Evolutionary conservation across 2,888 invertebrate genomes (phyloP).

Genomic region (Drosophila meridionalis): DNA sequence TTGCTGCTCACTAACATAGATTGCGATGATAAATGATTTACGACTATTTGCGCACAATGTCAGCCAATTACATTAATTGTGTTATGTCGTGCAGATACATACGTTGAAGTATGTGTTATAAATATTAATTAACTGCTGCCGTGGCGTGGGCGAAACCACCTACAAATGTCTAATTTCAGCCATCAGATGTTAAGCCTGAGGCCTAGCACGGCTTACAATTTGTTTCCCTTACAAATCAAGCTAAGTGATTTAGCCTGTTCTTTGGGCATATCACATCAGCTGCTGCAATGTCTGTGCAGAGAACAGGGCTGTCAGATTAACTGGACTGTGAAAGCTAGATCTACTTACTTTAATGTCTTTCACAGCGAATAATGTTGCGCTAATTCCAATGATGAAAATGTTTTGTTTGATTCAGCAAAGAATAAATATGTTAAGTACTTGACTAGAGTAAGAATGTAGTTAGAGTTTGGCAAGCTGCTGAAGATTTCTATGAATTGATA

Average conservation of each 20-base stretch:
- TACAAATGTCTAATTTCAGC: conserved; percentile 1
- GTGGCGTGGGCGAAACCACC: neutral
- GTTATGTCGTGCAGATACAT: conserved; percentile 6
- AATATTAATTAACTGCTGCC: conserved; percentile 29
- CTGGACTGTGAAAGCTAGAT: neutral
- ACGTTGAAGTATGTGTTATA: conserved; percentile 16
- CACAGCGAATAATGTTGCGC: neutral
- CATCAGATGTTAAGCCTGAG: neutral
- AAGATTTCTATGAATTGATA: neutral
- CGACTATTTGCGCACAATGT: conserved; percentile 42
- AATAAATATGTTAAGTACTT: neutral
- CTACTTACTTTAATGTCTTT: neutral
- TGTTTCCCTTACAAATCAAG: conserved; percentile 5
- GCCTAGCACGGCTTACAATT: neutral
- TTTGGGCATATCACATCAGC: neutral
- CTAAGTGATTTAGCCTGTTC: neutral
- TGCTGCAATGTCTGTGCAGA: neutral
- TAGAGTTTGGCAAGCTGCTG: neutral
- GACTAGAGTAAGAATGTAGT: neutral
- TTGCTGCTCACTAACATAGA: neutral
- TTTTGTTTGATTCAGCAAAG: neutral
- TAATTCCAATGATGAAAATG: neutral
- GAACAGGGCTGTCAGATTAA: neutral
- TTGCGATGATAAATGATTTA: conserved; percentile 59
- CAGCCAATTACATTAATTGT: conserved; percentile 60